Base-by-base conservation (phyloP, 2,113 vertebrate species). In the Scolopax mira region DNA sequence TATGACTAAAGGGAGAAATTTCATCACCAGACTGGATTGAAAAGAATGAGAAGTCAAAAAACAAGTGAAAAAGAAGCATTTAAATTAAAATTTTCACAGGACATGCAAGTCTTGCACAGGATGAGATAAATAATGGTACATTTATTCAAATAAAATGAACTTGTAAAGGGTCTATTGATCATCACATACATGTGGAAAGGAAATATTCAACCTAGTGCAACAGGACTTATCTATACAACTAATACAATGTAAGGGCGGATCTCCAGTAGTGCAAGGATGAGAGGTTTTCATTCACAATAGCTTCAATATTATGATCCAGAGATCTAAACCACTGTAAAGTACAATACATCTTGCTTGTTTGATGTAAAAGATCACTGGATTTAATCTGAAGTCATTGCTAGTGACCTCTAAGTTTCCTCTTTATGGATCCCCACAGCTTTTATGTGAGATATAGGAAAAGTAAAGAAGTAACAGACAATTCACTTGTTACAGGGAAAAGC, bases 71-170 rank as follows among this genome's bases (percentile, higher is more conserved):
- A 89, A 93, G 61, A 86, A 79, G 46, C 10, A 11, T 72, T 74
- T 61, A 95, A 89, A 96, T 85, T 11, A 91, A 95, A 93, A 74
- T 60, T 85, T 52, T 80, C 73, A 73, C 31, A 55, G 31, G 60
- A 95, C 51, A 48, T 73, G 41, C 46, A 90, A 88, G 69, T 66
- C 52, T 87, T 67, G 14, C 71, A 80, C 4, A 31, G 22, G n/a
- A 31, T 87, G 30, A 89, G 80, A 83, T 46, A 94, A 82, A 79
- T 71, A 51, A 84, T 58, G 37, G 18, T 65, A 60, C 42, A 62
- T 74, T 92, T 88, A 69, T 88, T 93, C 44, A 89, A 79, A 79
- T 71, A 83, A 77, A 94, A 95, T 46, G 19, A 85, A 72, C 48
- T 55, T 72, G 18, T 86, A 91, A 89, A 89, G 55, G 31, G 42